These are phyloP conservation scores for Triplophysa yarkandensis DNA, from an alignment of 2,797 vertebrate genomes.

Conservation along the genomic window DNA sequence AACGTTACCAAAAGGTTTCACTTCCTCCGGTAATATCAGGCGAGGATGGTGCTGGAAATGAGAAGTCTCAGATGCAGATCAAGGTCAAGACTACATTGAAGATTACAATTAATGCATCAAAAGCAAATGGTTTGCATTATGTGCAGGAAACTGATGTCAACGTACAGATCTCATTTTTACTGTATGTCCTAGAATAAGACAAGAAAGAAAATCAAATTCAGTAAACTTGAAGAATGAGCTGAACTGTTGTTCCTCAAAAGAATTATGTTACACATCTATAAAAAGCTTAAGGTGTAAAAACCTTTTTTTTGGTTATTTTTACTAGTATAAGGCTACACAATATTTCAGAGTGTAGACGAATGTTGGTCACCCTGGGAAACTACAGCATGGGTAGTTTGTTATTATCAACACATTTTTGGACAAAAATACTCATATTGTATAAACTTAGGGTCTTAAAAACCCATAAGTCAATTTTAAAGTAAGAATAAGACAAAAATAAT, in stretches of 20 bases:
- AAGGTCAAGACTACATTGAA: conserved; percentile 26
- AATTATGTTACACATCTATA: background rate
- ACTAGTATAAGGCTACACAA: too few relatives aligned
- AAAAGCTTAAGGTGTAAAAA: background rate
- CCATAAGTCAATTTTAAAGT: too few relatives aligned
- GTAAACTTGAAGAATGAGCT: background rate
- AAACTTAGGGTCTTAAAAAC: too few relatives aligned
- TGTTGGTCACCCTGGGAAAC: too few relatives aligned
- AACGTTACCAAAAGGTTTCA: conserved; percentile 41
- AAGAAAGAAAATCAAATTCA: background rate
- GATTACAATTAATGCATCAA: conserved; percentile 45
- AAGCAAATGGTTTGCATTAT: conserved; percentile 27
- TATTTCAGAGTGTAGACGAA: too few relatives aligned
- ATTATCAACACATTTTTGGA: too few relatives aligned
- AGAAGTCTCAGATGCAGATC: conserved; percentile 42
- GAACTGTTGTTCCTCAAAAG: background rate
- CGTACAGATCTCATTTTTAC: background rate
- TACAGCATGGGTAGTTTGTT: background rate
- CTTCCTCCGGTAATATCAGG: conserved; percentile 49
- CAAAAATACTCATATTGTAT: too few relatives aligned
- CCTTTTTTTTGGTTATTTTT: background rate
- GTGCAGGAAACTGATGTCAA: background rate
- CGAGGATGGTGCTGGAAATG: conserved; percentile 49
- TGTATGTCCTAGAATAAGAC: background rate
- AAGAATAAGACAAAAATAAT: too few relatives aligned